Evolutionary conservation across 2,113 vertebrate genomes (phyloP), one percentile per base, ranked within the genome.

Genomic region (Colossoma macropomum): DNA sequence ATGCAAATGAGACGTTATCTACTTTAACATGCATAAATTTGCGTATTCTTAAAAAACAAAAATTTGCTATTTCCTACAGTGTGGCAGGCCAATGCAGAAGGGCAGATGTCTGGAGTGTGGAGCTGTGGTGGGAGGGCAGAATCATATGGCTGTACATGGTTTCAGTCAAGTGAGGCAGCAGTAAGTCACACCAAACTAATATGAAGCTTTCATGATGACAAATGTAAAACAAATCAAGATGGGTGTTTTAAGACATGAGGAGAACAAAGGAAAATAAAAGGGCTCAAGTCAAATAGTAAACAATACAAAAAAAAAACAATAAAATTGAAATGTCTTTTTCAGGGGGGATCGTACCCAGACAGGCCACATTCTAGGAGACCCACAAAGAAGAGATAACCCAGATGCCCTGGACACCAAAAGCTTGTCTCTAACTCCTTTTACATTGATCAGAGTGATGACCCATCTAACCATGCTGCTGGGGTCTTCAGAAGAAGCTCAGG

Each of bases 401-500:
- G 86, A 69, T 11, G 90, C 91, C 68, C 48, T 86, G 30, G 93
- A 95, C 34, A 96, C 97, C 50, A 92, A 97, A 75, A 80, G 72
- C 69, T 66, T 96, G 84, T 85, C 96, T 11, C 93, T 93, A 0
- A 88, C 87, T 66, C 93, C 85, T 75, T 96, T 97, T 45, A 62
- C 92, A 25, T 80, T 97, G 32, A 52, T 95, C 19, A 95, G 96
- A 25, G 71, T 96, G 82, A 87, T 99, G 80, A 97, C 96, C 0
- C 97, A 99, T 84, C 38, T 97, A 87, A 75, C 96, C 0, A 93
- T 99, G 96, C 80, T 98, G 25, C 75, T 96, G 52, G 97, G 97
- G 79, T 90, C 95, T 12, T 82, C 87, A 9, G 86, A 25, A 1
- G 13, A 92, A 6, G n/a, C 54, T 16, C 87, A 96, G 96, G 97